Evolutionary conservation across 2,888 invertebrate species (phyloP), one percentile per base, ranked within the genome.

Genomic region (Agonum fuliginosum): DNA sequence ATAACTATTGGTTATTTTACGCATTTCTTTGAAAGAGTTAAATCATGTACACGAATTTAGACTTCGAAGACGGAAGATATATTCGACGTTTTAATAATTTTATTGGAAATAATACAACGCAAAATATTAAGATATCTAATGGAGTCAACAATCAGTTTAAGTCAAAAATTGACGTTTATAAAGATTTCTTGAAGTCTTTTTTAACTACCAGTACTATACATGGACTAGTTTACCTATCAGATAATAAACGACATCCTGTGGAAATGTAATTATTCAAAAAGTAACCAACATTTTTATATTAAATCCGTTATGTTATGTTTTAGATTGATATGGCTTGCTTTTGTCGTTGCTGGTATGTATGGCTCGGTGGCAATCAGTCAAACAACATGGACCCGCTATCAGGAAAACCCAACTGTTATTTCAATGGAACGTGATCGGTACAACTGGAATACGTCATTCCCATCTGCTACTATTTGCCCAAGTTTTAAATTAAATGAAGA

Each of bases 381-480:
- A 78, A 87, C 90, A 51, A 93, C 92, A 4, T 91, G 93, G 90
- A 84, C 86, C 4, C 89, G 93, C 22, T 93, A 92, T 83, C 91
- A 91, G 84, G 91, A 90, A 46, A 93, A 92, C 3, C 93, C 93
- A 0, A 92, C 92, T 46, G 93, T 93, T 3, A 90, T 93, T 30
- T 92, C 93, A 17, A 93, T 93, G 91, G 93, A 93, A 84, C 88
- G 93, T 1, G 92, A 93, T 83, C 90, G 92, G 87, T 91, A 91
- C 79, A 89, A 91, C 0, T 93, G 93, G 93, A 92, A 91, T 81
- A 92, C 94, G 1, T 90, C 91, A 0, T 93, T 93, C 81, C 94
- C 93, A 0, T 88, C 91, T 30, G 86, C 91, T 69, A 92, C 93
- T 0, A 88, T 94, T 67, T 94, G 94, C 80, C 91, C 92, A 0